Percentiles rank a stretch among this genome's conserved stretches.
phyloP scores from a whole-genome alignment of 1,140 invertebrate genomes.

The Drosophila paulistorum region DNA sequence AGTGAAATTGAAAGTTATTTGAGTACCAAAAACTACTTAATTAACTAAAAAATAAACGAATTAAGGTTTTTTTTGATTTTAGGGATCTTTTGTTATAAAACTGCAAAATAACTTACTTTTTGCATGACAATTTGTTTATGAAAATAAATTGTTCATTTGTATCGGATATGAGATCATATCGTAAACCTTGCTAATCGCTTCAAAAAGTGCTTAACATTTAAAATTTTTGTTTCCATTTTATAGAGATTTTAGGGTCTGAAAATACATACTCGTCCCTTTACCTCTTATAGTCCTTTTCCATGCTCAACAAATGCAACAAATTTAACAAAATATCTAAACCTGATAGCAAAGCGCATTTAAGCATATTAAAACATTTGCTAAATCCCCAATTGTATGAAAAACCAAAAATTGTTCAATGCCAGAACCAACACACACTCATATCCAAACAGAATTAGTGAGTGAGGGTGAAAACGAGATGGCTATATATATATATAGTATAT shows the following conservation, averaged over 20 bases:
- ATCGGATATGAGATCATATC: background rate
- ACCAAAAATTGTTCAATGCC: slow-evolving; percentile 20
- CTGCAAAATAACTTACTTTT: too few relatives aligned
- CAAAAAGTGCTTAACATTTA: background rate
- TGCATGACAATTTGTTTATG: too few relatives aligned
- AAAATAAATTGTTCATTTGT: background rate
- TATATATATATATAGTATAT: slow-evolving; percentile 2
- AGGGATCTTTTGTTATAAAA: too few relatives aligned
- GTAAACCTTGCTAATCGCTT: background rate
- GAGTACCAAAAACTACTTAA: too few relatives aligned
- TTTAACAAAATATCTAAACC: slow-evolving; percentile 7
- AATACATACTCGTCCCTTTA: background rate
- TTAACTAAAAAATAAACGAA: too few relatives aligned
- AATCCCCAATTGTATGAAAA: slow-evolving; percentile 21
- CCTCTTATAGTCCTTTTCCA: background rate
- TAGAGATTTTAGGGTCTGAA: background rate
- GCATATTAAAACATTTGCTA: slow-evolving; percentile 45
- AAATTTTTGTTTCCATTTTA: background rate
- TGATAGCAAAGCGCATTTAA: slow-evolving; percentile 45
- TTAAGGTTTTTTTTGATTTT: too few relatives aligned
- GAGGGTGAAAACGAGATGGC: background rate
- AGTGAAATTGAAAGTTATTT: too few relatives aligned
- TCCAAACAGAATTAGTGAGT: background rate
- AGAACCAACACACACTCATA: background rate
- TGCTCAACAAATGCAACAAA: background rate